Base-by-base conservation (phyloP, 2,888 invertebrate genomes). In the Diarsia mendica region DNA sequence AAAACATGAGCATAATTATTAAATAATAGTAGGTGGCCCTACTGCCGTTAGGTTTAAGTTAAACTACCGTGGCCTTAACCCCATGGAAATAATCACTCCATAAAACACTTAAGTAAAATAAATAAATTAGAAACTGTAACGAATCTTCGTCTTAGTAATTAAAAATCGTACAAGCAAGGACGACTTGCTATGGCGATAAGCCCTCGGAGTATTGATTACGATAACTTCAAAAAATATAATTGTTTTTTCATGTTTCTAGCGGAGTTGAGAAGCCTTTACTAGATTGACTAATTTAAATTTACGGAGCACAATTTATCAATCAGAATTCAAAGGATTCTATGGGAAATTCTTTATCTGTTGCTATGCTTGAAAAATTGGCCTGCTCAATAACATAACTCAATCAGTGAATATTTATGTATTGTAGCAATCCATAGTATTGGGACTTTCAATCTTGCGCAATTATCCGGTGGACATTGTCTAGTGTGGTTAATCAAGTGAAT, bases 141-240 rank as follows among this genome's bases (percentile, higher is more conserved):
- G 44, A 79, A 81, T 49, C 49, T 9, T 23, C 48, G 20, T 60
- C 8, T 68, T 28, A 28, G 23, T 55, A 51, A 28, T 49, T 67
- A 13, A 39, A 77, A 67, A 53, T 55, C 4, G 23, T 63, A 28
- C 63, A 77, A 82, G 72, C 39, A 4, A 8, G 39, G 51, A 33
- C 44, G n/a, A 33, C 28, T 60, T 51, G 58, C 4, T 53, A 33
- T 39, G 9, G 53, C 49, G 79, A 69, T 72, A 68, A 46, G 64
- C 39, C 13, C 13, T 39, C 72, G 0, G 28, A 39, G 49, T 23
- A 63, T 44, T 58, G 49, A 69, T 72, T 61, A 46, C 6, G 53
- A 39, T 46, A 63, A 51, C 53, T n/a, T 48, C 3, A 33, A 61
- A 75, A 48, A 63, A 15, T n/a, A 33, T 18, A 80, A 49, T 39